A percentile compares a stretch with the other conserved stretches of the same genome.
Evolutionary conservation across 1,140 invertebrate species (phyloP).

Genomic region (Drosophila quadrilineata): DNA sequence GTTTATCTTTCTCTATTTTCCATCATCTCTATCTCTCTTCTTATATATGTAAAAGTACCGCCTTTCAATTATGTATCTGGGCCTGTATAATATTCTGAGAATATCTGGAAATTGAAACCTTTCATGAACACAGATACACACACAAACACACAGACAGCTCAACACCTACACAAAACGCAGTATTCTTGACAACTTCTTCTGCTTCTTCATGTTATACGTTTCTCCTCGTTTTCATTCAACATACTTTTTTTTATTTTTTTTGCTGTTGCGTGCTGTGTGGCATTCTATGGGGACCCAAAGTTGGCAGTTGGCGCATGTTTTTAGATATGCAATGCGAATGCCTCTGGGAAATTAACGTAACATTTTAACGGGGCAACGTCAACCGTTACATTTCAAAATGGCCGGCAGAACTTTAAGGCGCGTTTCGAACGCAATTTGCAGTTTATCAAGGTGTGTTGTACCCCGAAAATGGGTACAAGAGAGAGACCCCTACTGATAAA

Average conservation of each 20-base stretch:
- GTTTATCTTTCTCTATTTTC: too few relatives aligned
- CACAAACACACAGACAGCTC: too few relatives aligned
- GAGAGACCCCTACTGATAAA: background rate
- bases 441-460: constrained; percentile 27
- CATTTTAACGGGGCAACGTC: constrained; percentile 45
- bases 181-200: too few relatives aligned
- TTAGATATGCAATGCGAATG: constrained; percentile 65
- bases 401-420: constrained; percentile 20
- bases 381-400: constrained; percentile 39
- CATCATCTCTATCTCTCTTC: too few relatives aligned
- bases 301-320: constrained; percentile 43
- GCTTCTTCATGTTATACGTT: too few relatives aligned
- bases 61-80: too few relatives aligned
- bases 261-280: background rate
- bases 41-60: too few relatives aligned
- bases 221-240: background rate
- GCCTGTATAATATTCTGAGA: too few relatives aligned
- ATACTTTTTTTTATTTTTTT: background rate
- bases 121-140: too few relatives aligned
- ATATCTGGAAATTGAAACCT: too few relatives aligned
- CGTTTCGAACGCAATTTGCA: constrained; percentile 18
- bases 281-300: constrained; percentile 15
- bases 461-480: background rate
- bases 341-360: constrained; percentile 70
- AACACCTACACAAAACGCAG: constrained; percentile 54